Conservation (phyloP, 2,888 invertebrate species). For the Heliconius erato region DNA sequence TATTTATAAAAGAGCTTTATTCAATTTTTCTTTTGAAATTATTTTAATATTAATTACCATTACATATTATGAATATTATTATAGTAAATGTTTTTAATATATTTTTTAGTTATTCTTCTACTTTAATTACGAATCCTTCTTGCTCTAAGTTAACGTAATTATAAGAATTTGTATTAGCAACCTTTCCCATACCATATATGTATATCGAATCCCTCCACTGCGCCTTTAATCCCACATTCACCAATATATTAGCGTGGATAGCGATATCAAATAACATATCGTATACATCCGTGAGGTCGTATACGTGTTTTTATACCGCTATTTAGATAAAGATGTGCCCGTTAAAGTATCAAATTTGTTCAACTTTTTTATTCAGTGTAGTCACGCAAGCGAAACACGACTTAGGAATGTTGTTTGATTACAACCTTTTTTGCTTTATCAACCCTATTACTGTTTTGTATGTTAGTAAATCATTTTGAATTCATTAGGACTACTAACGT, state of each 20-base stretch:
- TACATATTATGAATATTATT: too few relatives aligned
- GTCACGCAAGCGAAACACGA: conserved; percentile 80
- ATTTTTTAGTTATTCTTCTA: background rate
- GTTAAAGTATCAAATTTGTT: conserved; percentile 81
- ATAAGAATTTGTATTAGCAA: too few relatives aligned
- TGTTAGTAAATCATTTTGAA: conserved; percentile 39
- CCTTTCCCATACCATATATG: background rate
- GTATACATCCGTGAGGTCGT: conserved; percentile 23
- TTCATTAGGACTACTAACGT: background rate
- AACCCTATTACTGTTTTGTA: conserved; percentile 13
- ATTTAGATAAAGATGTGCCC: conserved; percentile 82
- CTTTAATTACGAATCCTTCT: background rate
- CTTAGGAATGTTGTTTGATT: conserved; percentile 73
- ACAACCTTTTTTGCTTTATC: conserved; percentile 56
- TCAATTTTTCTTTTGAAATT: background rate
- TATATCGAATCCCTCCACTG: background rate
- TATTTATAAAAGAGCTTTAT: background rate
- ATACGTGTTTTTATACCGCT: conserved; percentile 63
- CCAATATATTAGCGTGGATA: conserved; percentile 18
- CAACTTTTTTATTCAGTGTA: conserved; percentile 71
- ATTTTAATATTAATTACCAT: too few relatives aligned
- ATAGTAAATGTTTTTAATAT: too few relatives aligned
- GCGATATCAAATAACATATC: conserved; percentile 18
- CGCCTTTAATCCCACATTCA: conserved; percentile 13
- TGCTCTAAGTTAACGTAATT: background rate